These are phyloP conservation scores for Microctonus hyperodae DNA, from an alignment of 2,888 invertebrate genomes.

Conservation along the genomic window DNA sequence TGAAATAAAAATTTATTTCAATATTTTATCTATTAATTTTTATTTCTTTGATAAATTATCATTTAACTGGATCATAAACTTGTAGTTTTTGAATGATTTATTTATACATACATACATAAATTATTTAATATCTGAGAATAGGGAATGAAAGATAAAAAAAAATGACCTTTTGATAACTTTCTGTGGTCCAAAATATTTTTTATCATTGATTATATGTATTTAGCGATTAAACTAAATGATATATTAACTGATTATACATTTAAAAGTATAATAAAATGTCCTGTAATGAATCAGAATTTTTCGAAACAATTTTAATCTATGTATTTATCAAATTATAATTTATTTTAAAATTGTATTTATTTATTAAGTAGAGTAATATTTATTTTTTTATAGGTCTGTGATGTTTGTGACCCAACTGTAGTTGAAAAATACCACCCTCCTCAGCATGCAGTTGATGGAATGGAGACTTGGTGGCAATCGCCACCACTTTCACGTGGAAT, in stretches of 20 bases:
- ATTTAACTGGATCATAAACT: too few species aligned
- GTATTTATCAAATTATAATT: too few species aligned
- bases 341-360: background rate
- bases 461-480: constrained; percentile 98
- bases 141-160: constrained; percentile 1
- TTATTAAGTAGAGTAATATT: background rate
- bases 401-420: constrained; percentile 81
- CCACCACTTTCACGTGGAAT: constrained; percentile 96
- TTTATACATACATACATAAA: too few species aligned
- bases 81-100: too few species aligned
- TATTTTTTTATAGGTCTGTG: constrained; percentile 78
- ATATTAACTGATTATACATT: background rate
- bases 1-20: too few species aligned
- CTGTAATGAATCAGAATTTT: too few species aligned
- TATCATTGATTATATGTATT: background rate
- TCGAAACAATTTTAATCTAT: too few species aligned
- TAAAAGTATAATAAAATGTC: background rate
- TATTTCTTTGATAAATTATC: too few species aligned
- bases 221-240: background rate
- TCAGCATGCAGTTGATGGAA: constrained; percentile 93
- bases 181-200: background rate
- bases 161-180: constrained; percentile 18
- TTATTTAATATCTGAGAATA: background rate
- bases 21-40: too few species aligned
- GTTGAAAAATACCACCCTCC: constrained; percentile 86